phyloP scores from a whole-genome alignment of 2,113 vertebrate genomes.

The Mesocricetus auratus region DNA sequence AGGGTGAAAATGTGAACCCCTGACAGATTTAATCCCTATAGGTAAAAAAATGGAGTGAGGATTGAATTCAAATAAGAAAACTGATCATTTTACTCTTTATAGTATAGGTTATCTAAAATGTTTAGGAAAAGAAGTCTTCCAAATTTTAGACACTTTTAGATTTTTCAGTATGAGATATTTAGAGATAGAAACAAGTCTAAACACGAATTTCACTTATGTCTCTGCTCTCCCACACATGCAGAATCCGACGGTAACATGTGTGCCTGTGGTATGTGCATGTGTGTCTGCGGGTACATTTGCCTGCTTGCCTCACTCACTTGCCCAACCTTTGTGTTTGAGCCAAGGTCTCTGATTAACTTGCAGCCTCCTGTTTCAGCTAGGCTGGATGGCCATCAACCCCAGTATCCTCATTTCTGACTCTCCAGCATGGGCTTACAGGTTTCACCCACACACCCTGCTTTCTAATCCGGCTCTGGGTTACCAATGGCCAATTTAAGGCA shows the following conservation, averaged over 20 bases:
- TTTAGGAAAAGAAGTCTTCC: neutral
- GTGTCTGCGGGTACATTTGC: neutral
- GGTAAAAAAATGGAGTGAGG: constrained; percentile 1
- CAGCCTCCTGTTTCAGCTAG: neutral
- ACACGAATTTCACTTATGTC: neutral
- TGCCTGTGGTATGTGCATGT: neutral
- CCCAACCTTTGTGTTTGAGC: neutral
- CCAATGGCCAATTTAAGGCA: neutral
- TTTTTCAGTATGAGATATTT: neutral
- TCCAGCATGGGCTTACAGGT: neutral
- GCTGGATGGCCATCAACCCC: neutral
- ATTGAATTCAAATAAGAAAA: constrained; percentile 6
- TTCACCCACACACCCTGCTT: neutral
- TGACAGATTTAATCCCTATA: neutral
- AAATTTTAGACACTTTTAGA: neutral
- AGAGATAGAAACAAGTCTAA: neutral
- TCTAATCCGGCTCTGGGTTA: neutral
- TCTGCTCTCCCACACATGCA: neutral
- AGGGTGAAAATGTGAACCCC: neutral
- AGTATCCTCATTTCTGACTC: neutral
- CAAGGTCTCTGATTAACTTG: neutral
- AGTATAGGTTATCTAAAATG: neutral
- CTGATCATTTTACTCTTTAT: neutral
- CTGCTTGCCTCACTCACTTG: neutral
- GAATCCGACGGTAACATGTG: neutral